Conservation (phyloP, 2,797 vertebrate genomes). For the Enteromius trimaculatus region DNA sequence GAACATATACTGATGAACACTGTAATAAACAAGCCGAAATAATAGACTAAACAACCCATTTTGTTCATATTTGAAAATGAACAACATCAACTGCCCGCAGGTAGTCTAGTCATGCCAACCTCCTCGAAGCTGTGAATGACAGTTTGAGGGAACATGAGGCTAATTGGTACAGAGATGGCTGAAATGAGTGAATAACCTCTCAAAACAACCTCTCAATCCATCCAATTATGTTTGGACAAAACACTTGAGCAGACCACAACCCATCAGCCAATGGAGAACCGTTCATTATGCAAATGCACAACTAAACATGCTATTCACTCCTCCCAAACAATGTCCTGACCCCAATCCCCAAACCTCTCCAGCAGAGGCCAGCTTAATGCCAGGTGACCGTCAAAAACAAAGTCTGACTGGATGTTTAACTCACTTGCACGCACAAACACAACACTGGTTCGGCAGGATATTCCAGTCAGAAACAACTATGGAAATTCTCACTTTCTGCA, state of each 20-base stretch:
- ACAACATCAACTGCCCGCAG: neutral
- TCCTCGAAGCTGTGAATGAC: neutral
- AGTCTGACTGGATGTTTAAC: slow-evolving; percentile 19
- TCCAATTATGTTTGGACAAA: slow-evolving; percentile 18
- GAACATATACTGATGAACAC: neutral
- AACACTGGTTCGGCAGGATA: slow-evolving; percentile 8
- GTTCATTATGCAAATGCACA: slow-evolving; percentile 38
- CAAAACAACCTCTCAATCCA: slow-evolving; percentile 25
- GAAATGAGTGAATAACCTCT: slow-evolving; percentile 19
- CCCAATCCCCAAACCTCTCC: slow-evolving; percentile 35
- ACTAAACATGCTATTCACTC: slow-evolving; percentile 31
- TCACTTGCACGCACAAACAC: neutral
- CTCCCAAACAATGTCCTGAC: slow-evolving; percentile 35
- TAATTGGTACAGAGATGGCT: neutral
- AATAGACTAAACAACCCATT: neutral
- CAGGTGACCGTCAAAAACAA: slow-evolving; percentile 42
- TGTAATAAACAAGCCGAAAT: neutral
- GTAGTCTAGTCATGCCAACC: neutral
- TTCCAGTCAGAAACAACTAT: slow-evolving; percentile 1
- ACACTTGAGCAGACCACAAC: slow-evolving; percentile 1
- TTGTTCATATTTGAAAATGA: slow-evolving; percentile 2
- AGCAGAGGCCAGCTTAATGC: slow-evolving; percentile 10
- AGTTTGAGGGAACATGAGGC: neutral
- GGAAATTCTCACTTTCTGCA: neutral
- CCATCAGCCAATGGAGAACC: slow-evolving; percentile 19